Evolutionary conservation across 2,797 vertebrate species (phyloP).

Genomic region (Arrhamphus sclerolepis): DNA sequence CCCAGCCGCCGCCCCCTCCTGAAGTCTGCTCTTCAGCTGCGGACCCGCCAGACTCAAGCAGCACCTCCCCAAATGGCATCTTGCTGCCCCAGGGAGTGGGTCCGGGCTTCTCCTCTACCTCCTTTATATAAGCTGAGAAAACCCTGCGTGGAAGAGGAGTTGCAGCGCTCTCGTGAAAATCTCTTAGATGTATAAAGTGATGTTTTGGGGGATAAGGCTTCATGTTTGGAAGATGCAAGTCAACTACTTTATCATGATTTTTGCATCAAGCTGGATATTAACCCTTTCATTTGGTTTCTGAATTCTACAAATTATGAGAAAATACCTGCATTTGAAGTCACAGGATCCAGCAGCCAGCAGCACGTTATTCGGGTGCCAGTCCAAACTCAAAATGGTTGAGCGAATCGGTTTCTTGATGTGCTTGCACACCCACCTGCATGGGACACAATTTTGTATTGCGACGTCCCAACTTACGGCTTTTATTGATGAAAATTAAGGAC

Average conservation of each 20-base stretch:
- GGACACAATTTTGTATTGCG: not conserved
- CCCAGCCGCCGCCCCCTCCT: conserved; percentile 93
- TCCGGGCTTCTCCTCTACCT: conserved; percentile 97
- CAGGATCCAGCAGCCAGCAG: conserved; percentile 90
- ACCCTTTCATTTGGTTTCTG: too few species aligned
- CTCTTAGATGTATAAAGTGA: too few species aligned
- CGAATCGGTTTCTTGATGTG: conserved; percentile 99
- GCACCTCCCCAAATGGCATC: conserved; percentile 97
- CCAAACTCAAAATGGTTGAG: conserved; percentile 96
- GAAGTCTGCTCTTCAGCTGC: conserved; percentile 46
- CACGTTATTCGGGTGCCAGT: conserved; percentile 99
- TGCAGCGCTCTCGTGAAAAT: not conserved
- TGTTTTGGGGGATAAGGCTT: not conserved
- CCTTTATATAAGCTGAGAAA: conserved; percentile 98
- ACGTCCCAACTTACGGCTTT: not conserved
- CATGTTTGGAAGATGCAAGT: not conserved
- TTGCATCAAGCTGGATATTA: too few species aligned
- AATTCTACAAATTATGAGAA: not conserved
- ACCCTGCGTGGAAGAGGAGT: conserved; percentile 51
- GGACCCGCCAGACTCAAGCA: conserved; percentile 89
- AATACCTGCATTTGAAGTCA: conserved; percentile 98
- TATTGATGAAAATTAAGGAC: not conserved
- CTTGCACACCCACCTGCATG: conserved; percentile 97
- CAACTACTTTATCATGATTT: not conserved
- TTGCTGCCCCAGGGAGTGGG: conserved; percentile 98